A percentile compares a stretch with the other conserved stretches of the same genome.
Evolutionary conservation across 37 sponge, comb jelly and placozoan species (phyloP).

Genomic region (Cladorhizidae sp.): DNA sequence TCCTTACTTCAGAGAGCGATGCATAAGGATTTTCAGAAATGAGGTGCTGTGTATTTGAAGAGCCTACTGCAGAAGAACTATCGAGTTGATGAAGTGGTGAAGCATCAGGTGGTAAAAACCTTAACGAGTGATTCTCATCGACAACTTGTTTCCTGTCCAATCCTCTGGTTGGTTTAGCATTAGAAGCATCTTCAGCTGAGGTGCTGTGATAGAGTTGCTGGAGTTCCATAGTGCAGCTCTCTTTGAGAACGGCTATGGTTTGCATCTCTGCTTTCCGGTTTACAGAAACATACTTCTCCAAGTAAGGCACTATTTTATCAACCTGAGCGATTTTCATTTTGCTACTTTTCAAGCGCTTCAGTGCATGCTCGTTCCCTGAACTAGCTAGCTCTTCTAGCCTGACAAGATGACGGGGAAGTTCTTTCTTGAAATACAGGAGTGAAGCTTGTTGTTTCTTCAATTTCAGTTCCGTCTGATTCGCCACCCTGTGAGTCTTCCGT

Average conservation of each 20-base stretch:
- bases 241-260: slow-evolving; percentile 67
- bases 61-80: not conserved
- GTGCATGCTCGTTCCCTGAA: slow-evolving; percentile 34
- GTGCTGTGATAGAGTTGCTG: not conserved
- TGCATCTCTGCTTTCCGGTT: slow-evolving; percentile 77
- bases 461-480: slow-evolving; percentile 61
- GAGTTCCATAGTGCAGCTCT: slow-evolving; percentile 55
- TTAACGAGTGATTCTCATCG: not conserved
- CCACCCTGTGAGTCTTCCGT: slow-evolving; percentile 67
- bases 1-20: slow-evolving; percentile 22
- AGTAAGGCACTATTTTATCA: slow-evolving; percentile 73
- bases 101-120: not conserved
- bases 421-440: slow-evolving; percentile 39
- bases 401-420: slow-evolving; percentile 30
- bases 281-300: slow-evolving; percentile 63
- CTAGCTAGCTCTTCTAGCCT: slow-evolving; percentile 35
- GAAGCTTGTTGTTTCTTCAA: slow-evolving; percentile 55
- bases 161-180: not conserved
- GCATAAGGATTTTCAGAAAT: slow-evolving; percentile 30
- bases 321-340: slow-evolving; percentile 47
- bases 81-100: not conserved
- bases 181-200: not conserved
- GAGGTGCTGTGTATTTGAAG: not conserved
- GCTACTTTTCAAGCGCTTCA: slow-evolving; percentile 20
- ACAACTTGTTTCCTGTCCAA: not conserved